phyloP scores from a whole-genome alignment of 2,797 vertebrate genomes.

The Amblyopsis hoosieri region DNA sequence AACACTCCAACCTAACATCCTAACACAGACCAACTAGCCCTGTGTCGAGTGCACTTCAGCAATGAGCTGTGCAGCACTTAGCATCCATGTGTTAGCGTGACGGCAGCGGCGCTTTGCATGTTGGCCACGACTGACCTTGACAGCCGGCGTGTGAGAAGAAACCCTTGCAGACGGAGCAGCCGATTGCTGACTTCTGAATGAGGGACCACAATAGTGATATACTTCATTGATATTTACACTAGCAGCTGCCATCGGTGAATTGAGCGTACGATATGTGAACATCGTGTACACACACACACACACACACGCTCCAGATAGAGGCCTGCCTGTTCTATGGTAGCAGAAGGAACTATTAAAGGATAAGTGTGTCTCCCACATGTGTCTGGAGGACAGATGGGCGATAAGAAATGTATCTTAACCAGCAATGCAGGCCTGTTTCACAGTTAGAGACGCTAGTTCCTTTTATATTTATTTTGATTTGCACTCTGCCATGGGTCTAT shows the following conservation, averaged over 20 bases:
- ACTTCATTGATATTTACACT: constrained; percentile 3
- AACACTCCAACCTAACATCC: neutral
- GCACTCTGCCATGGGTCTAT: constrained; percentile 29
- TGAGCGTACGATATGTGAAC: too few relatives aligned
- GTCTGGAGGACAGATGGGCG: constrained; percentile 62
- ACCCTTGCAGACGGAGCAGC: constrained; percentile 41
- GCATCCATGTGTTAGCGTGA: constrained; percentile 47
- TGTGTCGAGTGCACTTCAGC: constrained; percentile 54
- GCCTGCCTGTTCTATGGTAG: constrained; percentile 48
- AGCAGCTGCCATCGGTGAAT: neutral
- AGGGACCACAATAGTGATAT: constrained; percentile 34
- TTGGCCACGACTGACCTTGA: constrained; percentile 62
- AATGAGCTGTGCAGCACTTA: constrained; percentile 40
- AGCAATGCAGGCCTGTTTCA: constrained; percentile 31
- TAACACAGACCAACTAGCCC: neutral
- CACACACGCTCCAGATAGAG: too few relatives aligned
- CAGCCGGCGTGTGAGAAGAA: constrained; percentile 42
- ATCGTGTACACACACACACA: too few relatives aligned
- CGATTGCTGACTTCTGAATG: constrained; percentile 33
- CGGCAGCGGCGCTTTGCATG: constrained; percentile 61
- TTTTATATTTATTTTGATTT: constrained; percentile 18
- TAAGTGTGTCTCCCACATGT: constrained; percentile 38
- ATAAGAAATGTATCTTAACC: constrained; percentile 38
- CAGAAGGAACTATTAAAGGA: constrained; percentile 63
- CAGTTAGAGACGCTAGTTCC: neutral